Evolutionary conservation across 2,888 invertebrate genomes (phyloP).

Genomic region (Theodoxus fluviatilis): DNA sequence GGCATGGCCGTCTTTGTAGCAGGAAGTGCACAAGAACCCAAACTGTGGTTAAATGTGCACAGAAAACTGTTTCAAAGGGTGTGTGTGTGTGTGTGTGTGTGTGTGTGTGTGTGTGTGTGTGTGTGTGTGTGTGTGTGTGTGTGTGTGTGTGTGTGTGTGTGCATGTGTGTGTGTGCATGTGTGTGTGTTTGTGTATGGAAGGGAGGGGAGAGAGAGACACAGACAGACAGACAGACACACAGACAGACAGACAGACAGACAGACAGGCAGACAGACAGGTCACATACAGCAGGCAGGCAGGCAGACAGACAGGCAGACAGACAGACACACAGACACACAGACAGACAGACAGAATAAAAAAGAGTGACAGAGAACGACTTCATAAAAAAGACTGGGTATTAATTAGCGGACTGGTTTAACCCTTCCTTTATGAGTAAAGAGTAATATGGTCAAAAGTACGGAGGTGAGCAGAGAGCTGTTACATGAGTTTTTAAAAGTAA

Average conservation of each 20-base stretch:
- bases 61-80: not conserved
- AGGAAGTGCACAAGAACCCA: too few species aligned
- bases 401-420: too few species aligned
- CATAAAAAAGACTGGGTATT: too few species aligned
- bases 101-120: conserved; percentile 14
- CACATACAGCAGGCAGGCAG: not conserved
- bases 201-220: conserved; percentile 1
- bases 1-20: too few species aligned
- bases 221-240: not conserved
- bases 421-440: too few species aligned
- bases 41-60: not conserved
- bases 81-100: not conserved
- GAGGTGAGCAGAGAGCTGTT: too few species aligned
- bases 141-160: conserved; percentile 24
- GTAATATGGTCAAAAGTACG: too few species aligned
- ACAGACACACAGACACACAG: not conserved
- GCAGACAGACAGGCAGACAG: not conserved
- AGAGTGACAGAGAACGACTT: conserved; percentile 15
- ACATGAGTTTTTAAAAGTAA: too few species aligned
- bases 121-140: conserved; percentile 21
- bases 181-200: conserved; percentile 17
- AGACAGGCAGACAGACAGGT: not conserved
- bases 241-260: conserved; percentile 1
- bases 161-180: conserved; percentile 18
- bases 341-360: not conserved